phyloP scores from a whole-genome alignment of 2,113 vertebrate species.

The Eublepharis macularius region DNA sequence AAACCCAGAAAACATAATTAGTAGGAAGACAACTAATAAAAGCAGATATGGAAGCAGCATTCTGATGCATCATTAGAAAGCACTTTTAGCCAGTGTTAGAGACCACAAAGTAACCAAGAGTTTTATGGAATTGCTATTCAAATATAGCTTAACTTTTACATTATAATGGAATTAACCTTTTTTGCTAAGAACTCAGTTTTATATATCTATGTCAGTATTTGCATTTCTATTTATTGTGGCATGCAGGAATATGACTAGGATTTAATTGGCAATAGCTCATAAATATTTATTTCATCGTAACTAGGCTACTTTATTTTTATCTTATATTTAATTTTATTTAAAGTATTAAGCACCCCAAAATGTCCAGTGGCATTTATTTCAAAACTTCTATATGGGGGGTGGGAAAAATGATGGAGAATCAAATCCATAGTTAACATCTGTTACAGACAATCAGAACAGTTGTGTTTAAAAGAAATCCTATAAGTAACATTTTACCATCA shows the following conservation, averaged over 20 bases:
- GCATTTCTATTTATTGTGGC: conserved; percentile 22
- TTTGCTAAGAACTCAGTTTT: conserved; percentile 36
- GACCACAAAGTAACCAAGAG: not conserved
- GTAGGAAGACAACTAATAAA: not conserved
- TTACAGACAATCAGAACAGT: not conserved
- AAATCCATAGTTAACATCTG: not conserved
- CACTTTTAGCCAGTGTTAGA: not conserved
- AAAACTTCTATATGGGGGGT: not conserved
- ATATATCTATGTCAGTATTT: conserved; percentile 41
- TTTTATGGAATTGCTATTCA: not conserved
- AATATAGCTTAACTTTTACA: not conserved
- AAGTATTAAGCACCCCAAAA: not conserved
- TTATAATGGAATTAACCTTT: conserved; percentile 40
- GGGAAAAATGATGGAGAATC: not conserved
- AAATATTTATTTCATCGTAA: conserved; percentile 49
- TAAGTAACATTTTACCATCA: not conserved
- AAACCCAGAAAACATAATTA: not conserved
- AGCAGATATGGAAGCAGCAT: not conserved
- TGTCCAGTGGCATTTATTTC: not conserved
- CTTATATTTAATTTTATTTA: not conserved
- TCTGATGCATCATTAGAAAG: not conserved
- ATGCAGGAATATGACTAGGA: conserved; percentile 40
- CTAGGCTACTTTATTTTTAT: conserved; percentile 6
- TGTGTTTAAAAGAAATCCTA: not conserved
- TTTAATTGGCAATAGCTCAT: conserved; percentile 54